Evolutionary conservation across 2,113 vertebrate genomes (phyloP).

Genomic region (Dicentrarchus labrax): DNA sequence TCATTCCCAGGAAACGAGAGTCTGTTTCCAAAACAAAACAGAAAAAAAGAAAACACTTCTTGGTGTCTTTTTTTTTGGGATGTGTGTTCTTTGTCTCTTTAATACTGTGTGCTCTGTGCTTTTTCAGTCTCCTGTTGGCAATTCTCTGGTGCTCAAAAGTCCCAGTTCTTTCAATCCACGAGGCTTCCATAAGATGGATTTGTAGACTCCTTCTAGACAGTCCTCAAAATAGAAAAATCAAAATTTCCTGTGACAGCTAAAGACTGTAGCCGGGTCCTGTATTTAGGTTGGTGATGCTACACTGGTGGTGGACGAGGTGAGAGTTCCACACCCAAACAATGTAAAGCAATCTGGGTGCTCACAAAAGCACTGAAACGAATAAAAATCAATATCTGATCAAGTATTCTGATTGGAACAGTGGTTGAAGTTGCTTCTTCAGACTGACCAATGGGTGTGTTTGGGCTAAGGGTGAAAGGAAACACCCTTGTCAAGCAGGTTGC

Average conservation of each 20-base stretch:
- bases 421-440: conserved; percentile 76
- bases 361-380: conserved; percentile 73
- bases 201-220: conserved; percentile 53
- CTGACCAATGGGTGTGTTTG: conserved; percentile 88
- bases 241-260: conserved; percentile 70
- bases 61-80: conserved; percentile 76
- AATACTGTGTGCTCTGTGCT: conserved; percentile 74
- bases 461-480: conserved; percentile 89
- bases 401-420: conserved; percentile 74
- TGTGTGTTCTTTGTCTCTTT: conserved; percentile 68
- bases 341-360: conserved; percentile 72
- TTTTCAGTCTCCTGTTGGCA: conserved; percentile 70
- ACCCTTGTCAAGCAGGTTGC: conserved; percentile 89
- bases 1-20: conserved; percentile 78
- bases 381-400: conserved; percentile 71
- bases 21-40: conserved; percentile 76
- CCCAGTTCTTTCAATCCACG: conserved; percentile 64
- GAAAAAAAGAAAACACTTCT: conserved; percentile 65
- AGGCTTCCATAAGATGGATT: conserved; percentile 58
- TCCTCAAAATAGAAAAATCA: conserved; percentile 61
- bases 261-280: conserved; percentile 66
- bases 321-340: conserved; percentile 75
- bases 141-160: conserved; percentile 69
- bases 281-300: conserved; percentile 79
- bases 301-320: conserved; percentile 77